phyloP scores from a whole-genome alignment of 30 jellyfish, hydroid and myxozoan genomes.

The Aurelia coerulea region DNA sequence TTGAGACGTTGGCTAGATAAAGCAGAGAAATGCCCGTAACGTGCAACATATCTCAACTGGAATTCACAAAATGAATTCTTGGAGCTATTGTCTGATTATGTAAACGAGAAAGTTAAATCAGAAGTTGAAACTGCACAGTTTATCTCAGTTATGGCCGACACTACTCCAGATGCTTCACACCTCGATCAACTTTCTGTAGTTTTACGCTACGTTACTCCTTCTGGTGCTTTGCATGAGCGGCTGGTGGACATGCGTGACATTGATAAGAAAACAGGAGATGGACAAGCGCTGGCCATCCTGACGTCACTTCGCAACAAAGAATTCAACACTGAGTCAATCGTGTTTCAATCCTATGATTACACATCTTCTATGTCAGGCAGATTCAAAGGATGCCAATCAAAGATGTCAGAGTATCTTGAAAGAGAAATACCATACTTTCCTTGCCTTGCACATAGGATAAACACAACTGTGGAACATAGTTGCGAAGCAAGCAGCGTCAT shows the following conservation, averaged over 20 bases:
- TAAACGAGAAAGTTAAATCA: slow-evolving; percentile 37
- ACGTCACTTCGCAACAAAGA: slow-evolving; percentile 51
- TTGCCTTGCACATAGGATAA: slow-evolving; percentile 68
- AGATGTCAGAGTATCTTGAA: slow-evolving; percentile 61
- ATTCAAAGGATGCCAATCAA: slow-evolving; percentile 68
- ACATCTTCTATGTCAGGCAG: slow-evolving; percentile 65
- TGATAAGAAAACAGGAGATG: slow-evolving; percentile 49
- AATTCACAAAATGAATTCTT: slow-evolving; percentile 57
- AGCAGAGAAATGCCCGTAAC: slow-evolving; percentile 68
- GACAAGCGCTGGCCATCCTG: slow-evolving; percentile 64
- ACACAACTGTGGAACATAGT: slow-evolving; percentile 70
- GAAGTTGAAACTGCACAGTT: slow-evolving; percentile 58
- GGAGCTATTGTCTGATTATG: slow-evolving; percentile 53
- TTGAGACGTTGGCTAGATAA: slow-evolving; percentile 57
- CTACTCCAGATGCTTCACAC: slow-evolving; percentile 68
- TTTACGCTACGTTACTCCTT: slow-evolving; percentile 48
- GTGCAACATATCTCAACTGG: slow-evolving; percentile 81
- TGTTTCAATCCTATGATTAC: slow-evolving; percentile 53
- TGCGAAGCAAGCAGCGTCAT: slow-evolving; percentile 59
- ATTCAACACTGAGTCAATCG: slow-evolving; percentile 48
- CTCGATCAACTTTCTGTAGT: slow-evolving; percentile 69
- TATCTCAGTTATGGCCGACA: slow-evolving; percentile 56
- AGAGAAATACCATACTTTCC: slow-evolving; percentile 66
- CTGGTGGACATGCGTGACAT: slow-evolving; percentile 60
- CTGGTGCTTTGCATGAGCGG: slow-evolving; percentile 53